phyloP scores from a whole-genome alignment of 2,797 vertebrate species.

The Gallinago stenura region DNA sequence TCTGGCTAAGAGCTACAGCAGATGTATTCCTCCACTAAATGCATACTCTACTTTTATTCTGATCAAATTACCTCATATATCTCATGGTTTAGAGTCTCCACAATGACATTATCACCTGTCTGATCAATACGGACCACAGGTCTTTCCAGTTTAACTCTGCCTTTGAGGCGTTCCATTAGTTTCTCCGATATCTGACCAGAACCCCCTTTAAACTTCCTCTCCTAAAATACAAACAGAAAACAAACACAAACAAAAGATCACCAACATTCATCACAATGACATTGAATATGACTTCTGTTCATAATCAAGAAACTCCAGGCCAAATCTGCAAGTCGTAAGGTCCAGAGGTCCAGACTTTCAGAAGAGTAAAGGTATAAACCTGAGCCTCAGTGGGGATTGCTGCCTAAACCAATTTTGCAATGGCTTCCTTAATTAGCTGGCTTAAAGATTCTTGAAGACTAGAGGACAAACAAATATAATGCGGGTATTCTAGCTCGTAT shows the following conservation, averaged over 20 bases:
- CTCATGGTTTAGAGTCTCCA: constrained; percentile 82
- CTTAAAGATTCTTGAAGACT: background rate
- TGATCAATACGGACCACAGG: constrained; percentile 82
- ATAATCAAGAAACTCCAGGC: background rate
- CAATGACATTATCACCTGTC: constrained; percentile 74
- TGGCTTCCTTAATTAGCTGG: background rate
- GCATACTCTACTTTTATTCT: constrained; percentile 28
- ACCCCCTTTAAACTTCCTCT: constrained; percentile 85
- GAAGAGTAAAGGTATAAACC: background rate
- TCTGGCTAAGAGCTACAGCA: constrained; percentile 52
- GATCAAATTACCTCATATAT: constrained; percentile 80
- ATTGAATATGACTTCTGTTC: background rate
- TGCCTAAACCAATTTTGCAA: background rate
- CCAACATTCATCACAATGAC: background rate
- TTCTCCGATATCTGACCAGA: constrained; percentile 82
- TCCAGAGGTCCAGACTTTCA: background rate
- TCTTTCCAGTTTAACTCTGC: constrained; percentile 75
- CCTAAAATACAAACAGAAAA: constrained; percentile 68
- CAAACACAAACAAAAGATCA: constrained; percentile 5
- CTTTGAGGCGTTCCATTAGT: constrained; percentile 77
- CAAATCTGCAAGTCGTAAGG: background rate
- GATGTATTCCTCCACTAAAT: constrained; percentile 44
- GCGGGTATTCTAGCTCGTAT: background rate
- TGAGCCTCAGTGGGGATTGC: background rate
- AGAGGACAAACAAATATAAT: background rate